phyloP scores from a whole-genome alignment of 2,888 invertebrate species.

The Orchesella flavescens region DNA sequence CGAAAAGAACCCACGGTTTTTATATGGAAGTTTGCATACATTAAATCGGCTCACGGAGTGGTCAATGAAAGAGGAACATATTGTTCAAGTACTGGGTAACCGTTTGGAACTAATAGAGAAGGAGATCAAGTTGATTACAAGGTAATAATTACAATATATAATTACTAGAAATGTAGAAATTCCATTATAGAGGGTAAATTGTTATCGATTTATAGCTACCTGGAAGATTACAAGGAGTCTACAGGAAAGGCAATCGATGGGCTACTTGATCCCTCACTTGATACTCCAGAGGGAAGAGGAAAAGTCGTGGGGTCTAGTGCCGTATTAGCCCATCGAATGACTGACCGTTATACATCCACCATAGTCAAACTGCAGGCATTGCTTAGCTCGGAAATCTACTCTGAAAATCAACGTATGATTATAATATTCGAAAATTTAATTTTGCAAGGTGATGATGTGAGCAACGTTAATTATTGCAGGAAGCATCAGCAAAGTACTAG shows the following conservation, averaged over 20 bases:
- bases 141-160: too few species aligned
- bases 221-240: slow-evolving; percentile 29
- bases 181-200: too few species aligned
- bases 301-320: slow-evolving; percentile 16
- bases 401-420: not conserved
- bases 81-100: not conserved
- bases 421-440: too few species aligned
- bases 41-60: not conserved
- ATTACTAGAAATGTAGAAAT: too few species aligned
- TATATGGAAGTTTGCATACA: slow-evolving; percentile 14
- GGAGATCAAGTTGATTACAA: not conserved
- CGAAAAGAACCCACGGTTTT: not conserved
- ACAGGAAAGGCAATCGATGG: not conserved
- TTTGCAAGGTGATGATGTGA: too few species aligned
- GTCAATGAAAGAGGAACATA: slow-evolving; percentile 8
- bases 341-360: not conserved
- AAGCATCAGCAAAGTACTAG: too few species aligned
- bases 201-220: too few species aligned
- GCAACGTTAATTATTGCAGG: too few species aligned
- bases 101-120: not conserved
- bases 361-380: not conserved
- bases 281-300: slow-evolving; percentile 17
- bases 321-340: slow-evolving; percentile 22
- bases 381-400: not conserved
- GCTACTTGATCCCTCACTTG: not conserved